phyloP scores from a whole-genome alignment of 1,140 invertebrate genomes.

The Drosophila busckii region DNA sequence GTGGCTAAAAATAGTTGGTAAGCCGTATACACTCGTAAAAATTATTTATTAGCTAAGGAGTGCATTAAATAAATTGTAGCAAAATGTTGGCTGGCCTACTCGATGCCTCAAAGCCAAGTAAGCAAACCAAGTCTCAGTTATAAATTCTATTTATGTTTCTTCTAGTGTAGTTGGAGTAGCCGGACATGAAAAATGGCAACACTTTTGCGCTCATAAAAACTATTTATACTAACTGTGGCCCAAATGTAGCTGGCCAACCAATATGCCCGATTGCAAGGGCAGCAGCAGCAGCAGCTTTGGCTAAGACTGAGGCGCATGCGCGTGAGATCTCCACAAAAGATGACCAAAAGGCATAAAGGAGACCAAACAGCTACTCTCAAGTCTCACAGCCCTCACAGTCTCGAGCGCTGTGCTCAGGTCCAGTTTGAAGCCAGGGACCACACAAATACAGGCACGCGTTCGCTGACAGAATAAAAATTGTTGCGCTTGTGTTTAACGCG shows the following conservation, averaged over 20 bases:
- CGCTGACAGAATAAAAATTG: conserved; percentile 79
- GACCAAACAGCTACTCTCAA: no score
- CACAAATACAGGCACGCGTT: conserved; percentile 79
- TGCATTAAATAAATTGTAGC: no score
- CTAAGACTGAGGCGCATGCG: conserved; percentile 59
- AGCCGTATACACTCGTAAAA: conserved; percentile 65
- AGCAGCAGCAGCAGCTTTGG: conserved; percentile 26
- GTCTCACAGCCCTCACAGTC: no score
- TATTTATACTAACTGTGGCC: conserved; percentile 48
- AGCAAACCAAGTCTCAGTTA: no score
- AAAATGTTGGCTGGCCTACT: no score
- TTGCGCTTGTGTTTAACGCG: conserved; percentile 79
- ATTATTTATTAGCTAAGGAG: no score
- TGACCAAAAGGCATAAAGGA: conserved; percentile 43
- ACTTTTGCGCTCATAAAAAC: conserved; percentile 75
- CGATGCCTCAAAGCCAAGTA: no score
- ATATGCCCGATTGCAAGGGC: conserved; percentile 50
- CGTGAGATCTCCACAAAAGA: conserved; percentile 75
- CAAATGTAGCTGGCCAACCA: conserved; percentile 31
- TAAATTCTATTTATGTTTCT: no score
- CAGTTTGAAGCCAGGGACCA: conserved; percentile 72
- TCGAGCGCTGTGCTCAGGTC: conserved; percentile 22
- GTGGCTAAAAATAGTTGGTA: conserved; percentile 61
- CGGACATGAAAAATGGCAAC: conserved; percentile 73
- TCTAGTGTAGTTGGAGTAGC: no score